phyloP scores from a whole-genome alignment of 1,140 invertebrate species.

The Linepithema humile region DNA sequence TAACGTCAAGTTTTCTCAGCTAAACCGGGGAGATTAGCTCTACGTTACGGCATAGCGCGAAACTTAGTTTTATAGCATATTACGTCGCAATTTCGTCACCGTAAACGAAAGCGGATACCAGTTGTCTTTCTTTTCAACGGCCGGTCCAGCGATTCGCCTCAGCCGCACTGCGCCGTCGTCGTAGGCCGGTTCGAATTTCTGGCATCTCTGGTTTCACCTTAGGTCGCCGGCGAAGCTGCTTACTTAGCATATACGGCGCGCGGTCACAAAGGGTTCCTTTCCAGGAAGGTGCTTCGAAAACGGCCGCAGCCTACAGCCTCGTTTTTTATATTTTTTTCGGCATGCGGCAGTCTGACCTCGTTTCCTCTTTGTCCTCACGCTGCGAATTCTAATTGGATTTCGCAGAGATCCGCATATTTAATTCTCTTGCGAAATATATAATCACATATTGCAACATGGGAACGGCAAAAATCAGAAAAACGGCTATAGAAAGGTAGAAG shows the following conservation, averaged over 20 bases:
- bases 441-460: slow-evolving; percentile 16
- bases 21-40: background rate
- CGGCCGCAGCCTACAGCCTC: background rate
- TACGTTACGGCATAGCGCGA: background rate
- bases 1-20: background rate
- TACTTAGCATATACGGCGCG: slow-evolving; percentile 59
- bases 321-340: background rate
- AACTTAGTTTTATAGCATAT: background rate
- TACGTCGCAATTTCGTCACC: slow-evolving; percentile 43
- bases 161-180: slow-evolving; percentile 5
- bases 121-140: slow-evolving; percentile 48
- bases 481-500: background rate
- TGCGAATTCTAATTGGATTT: slow-evolving; percentile 40
- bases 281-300: slow-evolving; percentile 59
- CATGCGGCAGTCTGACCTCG: background rate
- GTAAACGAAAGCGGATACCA: slow-evolving; percentile 38
- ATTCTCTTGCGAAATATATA: background rate
- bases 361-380: slow-evolving; percentile 56
- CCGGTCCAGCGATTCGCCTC: slow-evolving; percentile 34
- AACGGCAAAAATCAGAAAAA: background rate
- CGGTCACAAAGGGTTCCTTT: slow-evolving; percentile 49
- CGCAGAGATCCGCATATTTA: background rate
- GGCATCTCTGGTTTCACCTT: slow-evolving; percentile 59
- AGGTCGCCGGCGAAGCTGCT: slow-evolving; percentile 36
- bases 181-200: slow-evolving; percentile 54